These are phyloP conservation scores for Diorhabda sublineata DNA, from an alignment of 1,140 invertebrate species.

Conservation along the genomic window DNA sequence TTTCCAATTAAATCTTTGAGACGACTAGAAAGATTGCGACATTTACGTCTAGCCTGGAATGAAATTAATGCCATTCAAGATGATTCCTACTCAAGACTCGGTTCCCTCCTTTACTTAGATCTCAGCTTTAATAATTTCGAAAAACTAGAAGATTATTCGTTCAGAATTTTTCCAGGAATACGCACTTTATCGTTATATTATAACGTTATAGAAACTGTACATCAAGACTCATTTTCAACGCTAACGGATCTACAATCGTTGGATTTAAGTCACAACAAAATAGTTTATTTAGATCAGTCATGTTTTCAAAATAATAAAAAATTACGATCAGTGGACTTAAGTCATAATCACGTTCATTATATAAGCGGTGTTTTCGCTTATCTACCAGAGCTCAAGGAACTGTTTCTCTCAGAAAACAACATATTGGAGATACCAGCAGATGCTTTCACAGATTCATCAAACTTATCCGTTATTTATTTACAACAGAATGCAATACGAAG, in stretches of 20 bases:
- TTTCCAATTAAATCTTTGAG: slow-evolving; percentile 78
- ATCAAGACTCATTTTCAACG: slow-evolving; percentile 70
- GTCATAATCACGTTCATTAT: slow-evolving; percentile 83
- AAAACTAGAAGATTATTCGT: slow-evolving; percentile 68
- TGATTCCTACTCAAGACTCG: slow-evolving; percentile 66
- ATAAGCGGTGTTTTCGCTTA: slow-evolving; percentile 76
- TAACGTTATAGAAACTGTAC: slow-evolving; percentile 74
- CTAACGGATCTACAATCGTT: slow-evolving; percentile 73
- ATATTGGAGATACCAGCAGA: slow-evolving; percentile 77
- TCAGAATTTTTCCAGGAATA: slow-evolving; percentile 72
- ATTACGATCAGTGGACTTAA: slow-evolving; percentile 77
- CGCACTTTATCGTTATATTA: slow-evolving; percentile 77
- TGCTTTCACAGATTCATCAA: slow-evolving; percentile 72
- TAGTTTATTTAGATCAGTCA: slow-evolving; percentile 65
- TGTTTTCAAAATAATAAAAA: slow-evolving; percentile 72
- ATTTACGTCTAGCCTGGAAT: slow-evolving; percentile 78
- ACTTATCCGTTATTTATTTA: slow-evolving; percentile 77
- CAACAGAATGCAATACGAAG: slow-evolving; percentile 80
- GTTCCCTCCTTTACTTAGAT: slow-evolving; percentile 72
- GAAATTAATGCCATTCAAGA: slow-evolving; percentile 68
- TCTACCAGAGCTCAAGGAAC: slow-evolving; percentile 69
- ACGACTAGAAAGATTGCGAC: slow-evolving; percentile 67
- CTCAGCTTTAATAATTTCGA: slow-evolving; percentile 82
- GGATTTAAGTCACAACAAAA: slow-evolving; percentile 84
- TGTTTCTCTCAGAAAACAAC: slow-evolving; percentile 88